A percentile compares a stretch with the other conserved stretches of the same genome.
These are phyloP conservation scores for Resseliella maxima DNA, from an alignment of 2,888 invertebrate species.

Conservation along the genomic window DNA sequence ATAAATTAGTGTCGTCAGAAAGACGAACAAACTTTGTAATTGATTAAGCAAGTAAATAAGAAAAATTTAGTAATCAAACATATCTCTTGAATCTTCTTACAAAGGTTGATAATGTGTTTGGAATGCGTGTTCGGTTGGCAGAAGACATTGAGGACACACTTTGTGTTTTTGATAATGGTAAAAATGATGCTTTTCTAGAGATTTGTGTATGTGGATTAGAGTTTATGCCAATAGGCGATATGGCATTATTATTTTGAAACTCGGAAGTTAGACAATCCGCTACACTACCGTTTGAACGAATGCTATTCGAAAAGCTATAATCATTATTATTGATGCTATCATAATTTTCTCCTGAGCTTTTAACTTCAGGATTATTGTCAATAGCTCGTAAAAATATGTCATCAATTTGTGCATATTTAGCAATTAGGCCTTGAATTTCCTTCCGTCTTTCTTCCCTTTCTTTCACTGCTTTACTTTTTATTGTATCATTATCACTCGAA, in stretches of 20 bases:
- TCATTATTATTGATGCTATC: not conserved
- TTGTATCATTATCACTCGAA: constrained; percentile 65
- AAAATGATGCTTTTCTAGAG: not conserved
- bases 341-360: not conserved
- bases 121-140: constrained; percentile 67
- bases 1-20: too few relatives aligned
- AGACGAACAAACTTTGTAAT: too few relatives aligned
- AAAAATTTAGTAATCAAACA: not conserved
- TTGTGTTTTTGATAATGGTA: constrained; percentile 56
- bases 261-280: not conserved
- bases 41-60: too few relatives aligned
- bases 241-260: not conserved
- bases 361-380: not conserved
- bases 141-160: constrained; percentile 56
- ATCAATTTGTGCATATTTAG: constrained; percentile 84
- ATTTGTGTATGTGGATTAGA: not conserved
- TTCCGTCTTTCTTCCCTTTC: constrained; percentile 85
- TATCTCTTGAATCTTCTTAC: constrained; percentile 64
- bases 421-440: constrained; percentile 83
- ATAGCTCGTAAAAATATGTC: constrained; percentile 74
- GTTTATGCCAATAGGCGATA: not conserved
- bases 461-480: constrained; percentile 67
- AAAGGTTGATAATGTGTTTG: constrained; percentile 68
- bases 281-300: not conserved
- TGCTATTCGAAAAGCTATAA: not conserved